A percentile compares a stretch with the other conserved stretches of the same genome.
These are phyloP conservation scores for Climacteris rufus DNA, from an alignment of 2,113 vertebrate species.

Conservation along the genomic window DNA sequence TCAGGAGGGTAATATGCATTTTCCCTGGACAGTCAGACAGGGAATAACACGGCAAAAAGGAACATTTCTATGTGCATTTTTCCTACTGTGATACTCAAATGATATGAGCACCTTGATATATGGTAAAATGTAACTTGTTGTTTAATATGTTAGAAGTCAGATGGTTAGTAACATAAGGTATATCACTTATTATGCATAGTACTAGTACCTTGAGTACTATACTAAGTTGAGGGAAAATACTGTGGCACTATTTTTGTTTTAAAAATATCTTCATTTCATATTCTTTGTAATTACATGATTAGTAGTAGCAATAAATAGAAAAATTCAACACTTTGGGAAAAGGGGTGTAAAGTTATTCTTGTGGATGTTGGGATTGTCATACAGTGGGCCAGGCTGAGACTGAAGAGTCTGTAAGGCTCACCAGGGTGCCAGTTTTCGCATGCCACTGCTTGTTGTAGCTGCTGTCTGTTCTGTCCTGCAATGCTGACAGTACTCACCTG, in stretches of 20 bases:
- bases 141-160: background rate
- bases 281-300: background rate
- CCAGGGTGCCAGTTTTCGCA: fast-evolving
- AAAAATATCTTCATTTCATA: background rate
- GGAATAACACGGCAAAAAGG: background rate
- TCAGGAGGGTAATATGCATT: background rate
- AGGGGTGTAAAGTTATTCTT: background rate
- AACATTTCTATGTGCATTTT: background rate
- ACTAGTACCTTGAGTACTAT: background rate
- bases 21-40: background rate
- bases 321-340: background rate
- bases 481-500: fast-evolving
- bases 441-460: too few relatives aligned
- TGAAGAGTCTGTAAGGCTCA: background rate
- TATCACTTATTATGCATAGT: background rate
- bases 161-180: background rate
- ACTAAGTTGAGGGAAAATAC: background rate
- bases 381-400: background rate
- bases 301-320: background rate
- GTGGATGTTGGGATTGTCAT: background rate
- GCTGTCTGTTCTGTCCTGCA: background rate
- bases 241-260: fast-evolving
- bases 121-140: background rate
- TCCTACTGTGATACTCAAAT: background rate
- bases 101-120: background rate